Evolutionary conservation across 2,113 vertebrate species (phyloP), one percentile per base, ranked within the genome.

Genomic region (Paradisaea rubra): DNA sequence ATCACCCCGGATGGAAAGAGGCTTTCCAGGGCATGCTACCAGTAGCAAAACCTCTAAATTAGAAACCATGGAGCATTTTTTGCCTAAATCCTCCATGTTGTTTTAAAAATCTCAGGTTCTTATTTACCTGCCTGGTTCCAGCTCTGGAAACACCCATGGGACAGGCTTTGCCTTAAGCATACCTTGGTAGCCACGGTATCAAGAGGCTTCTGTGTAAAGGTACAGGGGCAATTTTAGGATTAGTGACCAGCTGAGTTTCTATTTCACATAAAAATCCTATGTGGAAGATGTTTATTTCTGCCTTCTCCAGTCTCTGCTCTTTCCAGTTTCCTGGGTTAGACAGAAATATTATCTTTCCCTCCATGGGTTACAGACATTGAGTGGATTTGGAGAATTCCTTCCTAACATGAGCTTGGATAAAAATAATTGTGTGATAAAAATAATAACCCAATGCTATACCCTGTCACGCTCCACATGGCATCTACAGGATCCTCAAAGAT

Each of bases 401-500:
- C 81, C 53, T 81, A 81, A 87, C 63, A 69, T 7, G 4, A 37
- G 27, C 30, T 52, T 82, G 81, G 91, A 77, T 95, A 94, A 91
- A 95, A 94, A 93, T 91, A 91, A 93, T 89, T 21, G 69, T 42
- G 83, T 37, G 86, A 92, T 76, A 92, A 94, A 94, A 92, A 76
- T 86, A 95, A 86, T 81, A 84, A 74, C 49, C 63, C 21, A 24
- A 0, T 41, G 60, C 45, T 60, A 27, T 31, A 65, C 73, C 61
- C 78, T 49, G 81, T 56, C 88, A 85, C 0, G 0, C 22, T 83
- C 66, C 85, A 88, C 4, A 7, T 59, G 88, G 72, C 76, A 90
- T 54, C 88, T 73, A 24, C 15, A n/a, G 56, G 71, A 54, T 52
- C 76, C 71, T 42, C 35, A 12, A 61, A 83, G 68, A 47, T 90